Percentiles rank a stretch among this genome's conserved stretches.
Conservation (phyloP, 1,140 invertebrate species). For the Phthorimaea operculella region DNA sequence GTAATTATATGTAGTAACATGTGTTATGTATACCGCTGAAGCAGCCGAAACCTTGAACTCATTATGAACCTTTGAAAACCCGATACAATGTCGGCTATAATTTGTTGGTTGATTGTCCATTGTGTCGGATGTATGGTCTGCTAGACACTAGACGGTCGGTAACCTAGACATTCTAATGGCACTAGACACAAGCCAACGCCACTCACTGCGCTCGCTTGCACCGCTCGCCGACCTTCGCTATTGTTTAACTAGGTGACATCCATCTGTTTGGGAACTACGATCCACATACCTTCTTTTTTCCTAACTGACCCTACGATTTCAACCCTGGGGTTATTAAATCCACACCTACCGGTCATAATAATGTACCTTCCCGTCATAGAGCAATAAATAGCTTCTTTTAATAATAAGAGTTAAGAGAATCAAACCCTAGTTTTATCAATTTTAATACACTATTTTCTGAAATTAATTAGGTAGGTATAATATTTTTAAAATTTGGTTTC, state of each 20-base stretch:
- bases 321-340: no score
- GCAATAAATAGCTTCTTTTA: no score
- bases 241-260: constrained; percentile 2
- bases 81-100: constrained; percentile 38
- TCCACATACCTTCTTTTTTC: neutral
- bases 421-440: no score
- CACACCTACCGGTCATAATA: no score
- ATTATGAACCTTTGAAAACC: constrained; percentile 40
- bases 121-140: constrained; percentile 17
- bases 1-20: neutral
- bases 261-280: neutral
- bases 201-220: neutral
- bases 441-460: no score
- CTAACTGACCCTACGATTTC: no score
- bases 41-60: constrained; percentile 37
- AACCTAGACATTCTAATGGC: neutral
- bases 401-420: no score
- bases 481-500: no score
- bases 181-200: neutral
- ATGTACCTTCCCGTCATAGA: no score
- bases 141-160: constrained; percentile 1
- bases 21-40: neutral
- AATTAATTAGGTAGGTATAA: no score
- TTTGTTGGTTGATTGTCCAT: constrained; percentile 29
- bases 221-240: neutral